These are phyloP conservation scores for Dallia pectoralis DNA, from an alignment of 2,797 vertebrate species.

Conservation along the genomic window DNA sequence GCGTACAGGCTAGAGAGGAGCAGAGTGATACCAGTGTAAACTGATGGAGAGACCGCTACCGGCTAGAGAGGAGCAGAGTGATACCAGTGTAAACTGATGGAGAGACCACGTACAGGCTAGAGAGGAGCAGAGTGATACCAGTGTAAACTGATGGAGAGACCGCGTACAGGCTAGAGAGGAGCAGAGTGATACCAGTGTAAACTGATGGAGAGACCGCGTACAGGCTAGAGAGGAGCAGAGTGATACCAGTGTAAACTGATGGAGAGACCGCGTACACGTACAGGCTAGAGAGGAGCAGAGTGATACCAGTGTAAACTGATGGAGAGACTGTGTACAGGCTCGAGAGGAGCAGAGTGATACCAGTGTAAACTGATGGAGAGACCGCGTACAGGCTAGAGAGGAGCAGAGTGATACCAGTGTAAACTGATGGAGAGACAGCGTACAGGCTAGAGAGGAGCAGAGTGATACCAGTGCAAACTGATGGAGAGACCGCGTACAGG, in stretches of 20 bases:
- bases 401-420: neutral
- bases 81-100: constrained; percentile 4
- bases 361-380: constrained; percentile 2
- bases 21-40: neutral
- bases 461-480: constrained; percentile 7
- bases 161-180: neutral
- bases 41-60: neutral
- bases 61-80: neutral
- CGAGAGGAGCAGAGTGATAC: neutral
- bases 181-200: neutral
- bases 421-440: neutral
- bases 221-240: neutral
- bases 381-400: neutral
- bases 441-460: neutral
- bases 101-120: neutral
- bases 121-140: neutral
- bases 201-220: neutral
- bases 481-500: neutral
- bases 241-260: neutral
- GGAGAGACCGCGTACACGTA: neutral
- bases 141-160: neutral
- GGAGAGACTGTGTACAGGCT: neutral
- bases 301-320: neutral
- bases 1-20: neutral
- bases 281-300: neutral